Base-by-base conservation (phyloP, 2,797 vertebrate species). In the Acanthornis magna region DNA sequence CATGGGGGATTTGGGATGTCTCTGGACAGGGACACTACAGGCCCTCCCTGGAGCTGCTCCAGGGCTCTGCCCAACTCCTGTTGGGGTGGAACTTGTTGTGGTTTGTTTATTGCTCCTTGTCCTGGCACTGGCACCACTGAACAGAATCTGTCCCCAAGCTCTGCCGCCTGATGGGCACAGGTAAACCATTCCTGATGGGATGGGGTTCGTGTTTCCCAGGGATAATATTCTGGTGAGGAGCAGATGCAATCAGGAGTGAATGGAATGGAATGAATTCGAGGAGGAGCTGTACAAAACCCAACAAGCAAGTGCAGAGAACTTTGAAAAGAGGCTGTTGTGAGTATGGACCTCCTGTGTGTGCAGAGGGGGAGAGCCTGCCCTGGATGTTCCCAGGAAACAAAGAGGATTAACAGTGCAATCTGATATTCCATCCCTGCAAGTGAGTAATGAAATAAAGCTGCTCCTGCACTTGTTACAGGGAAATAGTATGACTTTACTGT, bases 371-470 rank as follows among this genome's bases (percentile, higher is more conserved):
- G 77, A 88, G 58, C 54, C 85, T 67, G 45, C 63, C 53, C 7
- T 9, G 63, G 84, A 11, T 29, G 75, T 53, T 93, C 58, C 68
- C 85, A 92, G 93, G 82, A 82, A 82, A 82, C 85, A 91, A 88
- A 92, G 88, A 47, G 92, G 73, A 93, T 65, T 48, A 47, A 63
- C 14, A 6, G 55, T 76, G 70, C 25, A 78, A 85, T 55, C 62
- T 89, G 91, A 85, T 78, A 55, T 19, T 95, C 85, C 91, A 88
- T 71, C 95, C 92, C 93, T 85, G 91, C 75, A 48, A 81, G 85
- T 66, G 65, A 68, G 63, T 55, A 54, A 50, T 87, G 89, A 70
- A 93, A 95, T 61, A 88, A 90, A 96, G 79, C 84, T 86, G 84
- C 91, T 88, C 83, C 93, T 85, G 77, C 83, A 55, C 67, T 76